Conservation (phyloP, 2,888 invertebrate genomes). For the Eucera pruinosa region DNA sequence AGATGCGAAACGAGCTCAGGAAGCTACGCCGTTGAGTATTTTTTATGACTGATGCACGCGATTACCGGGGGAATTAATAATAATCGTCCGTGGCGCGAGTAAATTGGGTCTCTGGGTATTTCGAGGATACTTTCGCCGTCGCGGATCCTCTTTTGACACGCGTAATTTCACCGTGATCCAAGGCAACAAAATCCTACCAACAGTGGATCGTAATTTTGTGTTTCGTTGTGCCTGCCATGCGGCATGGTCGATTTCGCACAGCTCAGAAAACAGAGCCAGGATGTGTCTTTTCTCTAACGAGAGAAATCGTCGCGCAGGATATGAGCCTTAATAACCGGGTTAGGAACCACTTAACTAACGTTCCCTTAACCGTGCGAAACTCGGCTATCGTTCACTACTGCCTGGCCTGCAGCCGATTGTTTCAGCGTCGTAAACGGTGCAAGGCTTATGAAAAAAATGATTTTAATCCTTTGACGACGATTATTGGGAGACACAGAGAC, state of each 20-base stretch:
- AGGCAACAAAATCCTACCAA: no score
- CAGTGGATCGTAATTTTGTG: no score
- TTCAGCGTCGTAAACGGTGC: conserved; percentile 22
- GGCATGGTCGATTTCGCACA: conserved; percentile 42
- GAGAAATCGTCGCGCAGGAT: conserved; percentile 60
- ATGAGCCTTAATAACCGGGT: conserved; percentile 59
- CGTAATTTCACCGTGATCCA: no score
- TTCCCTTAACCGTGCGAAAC: conserved; percentile 61
- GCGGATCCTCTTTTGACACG: neutral
- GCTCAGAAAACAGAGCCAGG: conserved; percentile 35
- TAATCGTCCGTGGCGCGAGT: neutral
- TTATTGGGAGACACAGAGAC: no score
- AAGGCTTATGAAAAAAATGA: no score
- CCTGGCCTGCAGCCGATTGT: conserved; percentile 27
- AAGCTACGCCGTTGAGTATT: conserved; percentile 12
- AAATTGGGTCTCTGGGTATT: conserved; percentile 33
- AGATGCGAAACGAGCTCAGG: conserved; percentile 27
- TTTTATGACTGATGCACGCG: conserved; percentile 14
- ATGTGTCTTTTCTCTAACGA: conserved; percentile 42
- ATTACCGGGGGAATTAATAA: conserved; percentile 36
- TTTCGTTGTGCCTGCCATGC: no score
- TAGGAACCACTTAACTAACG: conserved; percentile 48
- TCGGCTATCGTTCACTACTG: conserved; percentile 42
- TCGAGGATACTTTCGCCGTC: no score
- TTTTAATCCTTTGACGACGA: no score